phyloP scores from a whole-genome alignment of 2,888 invertebrate genomes.

The Chouioia cunea region DNA sequence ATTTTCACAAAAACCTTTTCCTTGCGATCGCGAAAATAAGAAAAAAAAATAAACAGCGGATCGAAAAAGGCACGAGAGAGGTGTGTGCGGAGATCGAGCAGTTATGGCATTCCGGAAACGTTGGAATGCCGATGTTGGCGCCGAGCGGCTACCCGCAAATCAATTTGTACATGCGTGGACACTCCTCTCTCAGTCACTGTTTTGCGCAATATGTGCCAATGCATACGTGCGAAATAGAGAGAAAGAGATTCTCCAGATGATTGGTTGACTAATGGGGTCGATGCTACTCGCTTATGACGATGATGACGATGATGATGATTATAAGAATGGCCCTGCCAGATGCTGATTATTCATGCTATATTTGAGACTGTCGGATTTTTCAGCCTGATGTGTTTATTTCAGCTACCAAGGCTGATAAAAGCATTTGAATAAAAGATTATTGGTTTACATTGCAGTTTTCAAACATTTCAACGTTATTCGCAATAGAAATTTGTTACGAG shows the following conservation, averaged over 20 bases:
- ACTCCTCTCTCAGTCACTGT: not conserved
- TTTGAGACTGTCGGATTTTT: not conserved
- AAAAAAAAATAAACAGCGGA: no score
- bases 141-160: constrained; percentile 62
- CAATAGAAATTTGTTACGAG: no score
- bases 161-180: constrained; percentile 55
- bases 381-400: not conserved
- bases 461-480: no score
- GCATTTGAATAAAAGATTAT: not conserved
- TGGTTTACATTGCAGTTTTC: no score
- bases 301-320: no score
- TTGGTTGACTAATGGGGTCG: constrained; percentile 32
- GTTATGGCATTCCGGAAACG: constrained; percentile 63
- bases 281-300: not conserved
- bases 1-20: no score
- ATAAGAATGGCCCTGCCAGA: no score
- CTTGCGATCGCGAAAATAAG: no score
- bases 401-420: not conserved
- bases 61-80: constrained; percentile 6
- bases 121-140: constrained; percentile 62
- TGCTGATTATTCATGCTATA: not conserved
- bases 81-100: constrained; percentile 37
- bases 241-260: not conserved
- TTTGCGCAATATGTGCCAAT: no score
- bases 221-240: not conserved